Evolutionary conservation across 2,113 vertebrate genomes (phyloP), one percentile per base, ranked within the genome.

Genomic region (Acanthochromis polyacanthus): DNA sequence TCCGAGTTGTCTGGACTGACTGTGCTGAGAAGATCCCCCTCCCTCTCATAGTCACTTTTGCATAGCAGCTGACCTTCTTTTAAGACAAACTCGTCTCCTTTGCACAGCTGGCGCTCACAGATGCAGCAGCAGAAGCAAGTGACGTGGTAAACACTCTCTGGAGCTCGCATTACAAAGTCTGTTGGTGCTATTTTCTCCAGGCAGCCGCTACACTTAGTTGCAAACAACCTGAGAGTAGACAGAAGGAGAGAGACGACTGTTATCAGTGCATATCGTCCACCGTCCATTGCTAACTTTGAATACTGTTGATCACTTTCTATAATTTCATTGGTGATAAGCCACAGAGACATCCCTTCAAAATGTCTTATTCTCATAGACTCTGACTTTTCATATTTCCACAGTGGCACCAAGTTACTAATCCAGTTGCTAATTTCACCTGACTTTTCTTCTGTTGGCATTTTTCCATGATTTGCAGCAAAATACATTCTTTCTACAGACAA

Each of bases 101-200:
- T 98, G 80, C 96, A 93, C 22, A 99, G 95, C 88, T 96, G 96
- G 14, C 95, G 91, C 67, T 98, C 96, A 0, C 97, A 99, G 4
- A 98, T 93, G 0, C 96, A 96, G 92, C 97, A 99, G 94, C 96
- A 96, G 95, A 99, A 99, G 91, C 97, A 99, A 94, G 94, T 93
- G 78, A 98, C 93, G 91, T 98, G 97, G 92, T 97, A 99, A 48
- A 99, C 96, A 0, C 96, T 96, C 66, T 97, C 96, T 85, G 96
- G 93, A 2, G 97, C 96, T 19, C 96, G 94, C 96, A 99, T 98
- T 84, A 99, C 97, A 0, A 98, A 95, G 82, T 98, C 97, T 0
- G 96, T 96, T 0, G 97, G 95, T 0, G 95, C 93, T 0, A 99
- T 98, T 92, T 95, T 97, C 89, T 96, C 95, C 95, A 96, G 95